Evolutionary conservation across 2,113 vertebrate species (phyloP).

Genomic region (Myrmophylax atrothorax): DNA sequence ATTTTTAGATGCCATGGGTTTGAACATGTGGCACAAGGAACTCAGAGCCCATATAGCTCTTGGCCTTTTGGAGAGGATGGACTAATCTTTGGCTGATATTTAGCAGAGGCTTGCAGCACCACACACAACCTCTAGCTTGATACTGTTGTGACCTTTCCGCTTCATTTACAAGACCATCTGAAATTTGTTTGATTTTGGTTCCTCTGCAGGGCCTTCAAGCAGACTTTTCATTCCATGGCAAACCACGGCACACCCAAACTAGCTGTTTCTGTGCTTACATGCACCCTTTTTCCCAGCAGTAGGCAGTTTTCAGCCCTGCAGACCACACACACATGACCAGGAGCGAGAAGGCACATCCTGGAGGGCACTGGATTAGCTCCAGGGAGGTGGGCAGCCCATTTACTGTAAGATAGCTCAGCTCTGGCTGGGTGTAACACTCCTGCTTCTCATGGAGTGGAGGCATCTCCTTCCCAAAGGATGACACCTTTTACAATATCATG

Average conservation of each 20-base stretch:
- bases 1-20: not conserved
- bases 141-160: constrained; percentile 41
- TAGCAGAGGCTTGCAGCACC: constrained; percentile 25
- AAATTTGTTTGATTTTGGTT: not conserved
- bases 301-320: not conserved
- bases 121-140: constrained; percentile 2
- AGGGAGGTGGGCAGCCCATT: not conserved
- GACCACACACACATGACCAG: fast-evolving
- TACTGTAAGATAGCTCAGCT: not conserved
- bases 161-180: not conserved
- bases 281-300: not conserved
- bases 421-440: not conserved
- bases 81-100: constrained; percentile 62
- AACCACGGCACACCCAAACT: not conserved
- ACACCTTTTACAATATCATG: not conserved
- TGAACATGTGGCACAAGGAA: not conserved
- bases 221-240: fast-evolving
- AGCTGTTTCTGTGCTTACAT: not conserved
- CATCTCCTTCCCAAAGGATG: not conserved
- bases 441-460: not conserved
- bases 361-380: not conserved
- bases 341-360: not conserved
- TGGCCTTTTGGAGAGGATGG: not conserved
- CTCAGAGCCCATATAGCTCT: not conserved
- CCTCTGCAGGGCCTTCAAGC: not conserved